phyloP scores from a whole-genome alignment of 1,140 invertebrate genomes.

The Sesamia nonagrioides region DNA sequence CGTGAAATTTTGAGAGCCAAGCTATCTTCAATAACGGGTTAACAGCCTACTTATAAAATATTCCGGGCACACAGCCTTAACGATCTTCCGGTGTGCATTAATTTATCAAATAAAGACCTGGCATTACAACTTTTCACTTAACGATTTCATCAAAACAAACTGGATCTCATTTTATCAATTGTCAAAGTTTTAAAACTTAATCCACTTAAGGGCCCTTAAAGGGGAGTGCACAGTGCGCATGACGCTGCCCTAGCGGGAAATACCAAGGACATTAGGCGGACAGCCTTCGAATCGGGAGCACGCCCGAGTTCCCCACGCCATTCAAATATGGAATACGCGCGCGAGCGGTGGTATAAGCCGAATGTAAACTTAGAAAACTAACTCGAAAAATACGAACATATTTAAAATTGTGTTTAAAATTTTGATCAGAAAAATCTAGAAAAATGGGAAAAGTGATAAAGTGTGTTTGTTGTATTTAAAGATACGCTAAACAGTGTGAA shows the following conservation, averaged over 20 bases:
- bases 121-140: constrained; percentile 75
- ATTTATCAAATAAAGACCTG: constrained; percentile 44
- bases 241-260: constrained; percentile 78
- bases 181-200: constrained; percentile 86
- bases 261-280: constrained; percentile 79
- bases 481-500: constrained; percentile 34
- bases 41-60: constrained; percentile 21
- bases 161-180: constrained; percentile 83
- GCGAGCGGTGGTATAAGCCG: constrained; percentile 64
- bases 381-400: constrained; percentile 37
- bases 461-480: constrained; percentile 33
- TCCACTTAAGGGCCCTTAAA: constrained; percentile 83
- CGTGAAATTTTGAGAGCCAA: not conserved
- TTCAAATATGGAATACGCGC: constrained; percentile 70
- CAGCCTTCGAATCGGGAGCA: constrained; percentile 56
- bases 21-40: constrained; percentile 1
- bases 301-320: constrained; percentile 57
- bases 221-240: constrained; percentile 79
- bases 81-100: constrained; percentile 37
- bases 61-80: constrained; percentile 18
- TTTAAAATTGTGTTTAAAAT: constrained; percentile 41
- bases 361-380: constrained; percentile 53
- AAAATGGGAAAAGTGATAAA: constrained; percentile 48
- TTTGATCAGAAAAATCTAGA: constrained; percentile 45
- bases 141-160: constrained; percentile 76